A percentile compares a stretch with the other conserved stretches of the same genome.
Conservation (phyloP, 2,888 invertebrate genomes). For the Chrysodeixis includens region DNA sequence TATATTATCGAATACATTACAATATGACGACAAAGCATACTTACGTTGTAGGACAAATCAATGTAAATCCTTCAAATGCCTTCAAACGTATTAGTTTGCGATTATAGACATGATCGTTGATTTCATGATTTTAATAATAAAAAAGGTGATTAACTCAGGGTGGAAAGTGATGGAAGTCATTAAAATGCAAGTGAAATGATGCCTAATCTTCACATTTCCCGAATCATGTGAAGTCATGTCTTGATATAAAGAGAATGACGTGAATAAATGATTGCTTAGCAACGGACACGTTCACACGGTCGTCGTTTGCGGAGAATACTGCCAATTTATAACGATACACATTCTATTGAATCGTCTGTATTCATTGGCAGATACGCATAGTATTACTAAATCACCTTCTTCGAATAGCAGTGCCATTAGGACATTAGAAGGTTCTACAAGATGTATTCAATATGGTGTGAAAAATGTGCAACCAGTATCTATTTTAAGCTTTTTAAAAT, state of each 20-base stretch:
- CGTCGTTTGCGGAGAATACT: conserved; percentile 19
- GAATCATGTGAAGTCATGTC: background rate
- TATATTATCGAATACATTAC: too few species aligned
- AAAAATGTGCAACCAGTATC: background rate
- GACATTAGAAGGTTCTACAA: background rate
- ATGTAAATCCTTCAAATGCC: too few species aligned
- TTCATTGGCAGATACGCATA: background rate
- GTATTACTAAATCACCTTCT: background rate
- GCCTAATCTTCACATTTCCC: background rate
- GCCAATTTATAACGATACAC: conserved; percentile 27
- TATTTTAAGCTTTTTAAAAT: too few species aligned
- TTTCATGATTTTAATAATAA: too few species aligned
- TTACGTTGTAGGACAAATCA: too few species aligned
- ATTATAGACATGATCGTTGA: too few species aligned
- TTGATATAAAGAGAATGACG: conserved; percentile 1
- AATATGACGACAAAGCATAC: too few species aligned
- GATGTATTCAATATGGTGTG: background rate
- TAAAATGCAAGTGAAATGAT: background rate
- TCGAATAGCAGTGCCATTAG: background rate
- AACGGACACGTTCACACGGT: conserved; percentile 17
- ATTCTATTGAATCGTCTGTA: conserved; percentile 7
- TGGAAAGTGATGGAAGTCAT: too few species aligned
- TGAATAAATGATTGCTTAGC: conserved; percentile 18
- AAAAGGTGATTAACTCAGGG: too few species aligned
- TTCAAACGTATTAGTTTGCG: too few species aligned